Base-by-base conservation (phyloP, 92 coral and sea anemone genomes). In the Desmophyllum pertusum region DNA sequence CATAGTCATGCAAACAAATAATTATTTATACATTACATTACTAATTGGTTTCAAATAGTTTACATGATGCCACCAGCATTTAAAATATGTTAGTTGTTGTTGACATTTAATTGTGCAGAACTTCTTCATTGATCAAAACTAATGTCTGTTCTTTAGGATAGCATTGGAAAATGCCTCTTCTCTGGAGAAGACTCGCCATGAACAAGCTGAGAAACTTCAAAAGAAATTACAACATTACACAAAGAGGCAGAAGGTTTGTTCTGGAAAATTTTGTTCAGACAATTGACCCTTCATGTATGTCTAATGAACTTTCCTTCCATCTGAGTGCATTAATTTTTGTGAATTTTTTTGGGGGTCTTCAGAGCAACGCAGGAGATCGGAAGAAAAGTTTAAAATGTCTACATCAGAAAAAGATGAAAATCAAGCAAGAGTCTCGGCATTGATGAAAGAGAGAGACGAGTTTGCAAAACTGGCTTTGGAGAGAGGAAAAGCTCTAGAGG, bases 391-490 rank as follows among this genome's bases (percentile, higher is more conserved):
- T 5, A 67, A 85, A 48, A 43, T 62, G 42, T 57, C 84, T 42
- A 68, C 89, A 35, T 65, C 81, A 45, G 83, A 85, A 76, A 76
- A 94, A 65, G 86, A 83, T 36, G 84, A 86, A 43, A 89, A 46
- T 42, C 86, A 78, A 71, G 84, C 69, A 7, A 90, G 73, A 57
- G 51, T 86, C 53, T 33, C 66, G 30, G 78, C 75, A 30, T 59
- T 83, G 19, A 84, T 61, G 83, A 90, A 83, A 76, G 99, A 94
- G 35, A 92, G 91, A 57, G 93, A 92, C 29, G 92, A 92, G 45
- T 89, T 90, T 77, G 95, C 96, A 13, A 89, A 85, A 42, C 86
- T 91, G 62, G 94, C 97, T 68, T 68, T 91, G 40, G 90, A 90
- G n/a, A 88, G 95, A 70, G 98, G 94, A 43, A 89, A 88, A 41